A percentile compares a stretch with the other conserved stretches of the same genome.
phyloP scores from a whole-genome alignment of 2,888 invertebrate genomes.

The Lycia hirtaria region DNA sequence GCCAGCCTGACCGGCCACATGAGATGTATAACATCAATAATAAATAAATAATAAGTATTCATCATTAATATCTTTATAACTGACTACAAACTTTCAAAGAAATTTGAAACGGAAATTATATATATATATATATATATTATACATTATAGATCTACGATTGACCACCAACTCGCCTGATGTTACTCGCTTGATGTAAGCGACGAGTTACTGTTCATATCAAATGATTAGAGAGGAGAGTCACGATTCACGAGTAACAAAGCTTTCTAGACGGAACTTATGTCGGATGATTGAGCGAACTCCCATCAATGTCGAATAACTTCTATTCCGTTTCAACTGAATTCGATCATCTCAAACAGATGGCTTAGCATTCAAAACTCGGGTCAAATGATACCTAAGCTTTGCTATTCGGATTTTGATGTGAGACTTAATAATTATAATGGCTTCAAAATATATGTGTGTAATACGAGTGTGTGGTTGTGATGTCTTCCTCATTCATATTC shows the following conservation, averaged over 20 bases:
- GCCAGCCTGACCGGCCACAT: too few species aligned
- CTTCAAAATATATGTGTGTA: neutral
- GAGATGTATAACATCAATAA: too few species aligned
- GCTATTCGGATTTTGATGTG: neutral
- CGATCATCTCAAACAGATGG: conserved; percentile 35
- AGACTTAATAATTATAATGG: neutral
- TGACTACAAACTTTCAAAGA: too few species aligned
- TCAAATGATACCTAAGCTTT: conserved; percentile 6
- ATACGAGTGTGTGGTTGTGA: too few species aligned
- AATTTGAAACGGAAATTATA: too few species aligned
- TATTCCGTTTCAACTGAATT: conserved; percentile 32
- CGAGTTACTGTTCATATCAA: neutral
- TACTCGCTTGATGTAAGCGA: too few species aligned
- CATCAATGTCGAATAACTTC: conserved; percentile 40
- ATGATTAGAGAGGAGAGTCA: conserved; percentile 14
- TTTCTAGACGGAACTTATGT: conserved; percentile 25
- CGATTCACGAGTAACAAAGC: conserved; percentile 29
- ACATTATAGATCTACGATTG: too few species aligned
- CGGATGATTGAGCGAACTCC: conserved; percentile 38
- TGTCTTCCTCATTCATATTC: too few species aligned
- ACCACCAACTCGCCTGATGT: too few species aligned
- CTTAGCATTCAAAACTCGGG: conserved; percentile 23
- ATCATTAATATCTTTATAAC: too few species aligned
- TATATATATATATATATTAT: too few species aligned
- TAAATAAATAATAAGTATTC: too few species aligned